These are phyloP conservation scores for Neocrepidodera transversa DNA, from an alignment of 2,888 invertebrate species.

Conservation along the genomic window DNA sequence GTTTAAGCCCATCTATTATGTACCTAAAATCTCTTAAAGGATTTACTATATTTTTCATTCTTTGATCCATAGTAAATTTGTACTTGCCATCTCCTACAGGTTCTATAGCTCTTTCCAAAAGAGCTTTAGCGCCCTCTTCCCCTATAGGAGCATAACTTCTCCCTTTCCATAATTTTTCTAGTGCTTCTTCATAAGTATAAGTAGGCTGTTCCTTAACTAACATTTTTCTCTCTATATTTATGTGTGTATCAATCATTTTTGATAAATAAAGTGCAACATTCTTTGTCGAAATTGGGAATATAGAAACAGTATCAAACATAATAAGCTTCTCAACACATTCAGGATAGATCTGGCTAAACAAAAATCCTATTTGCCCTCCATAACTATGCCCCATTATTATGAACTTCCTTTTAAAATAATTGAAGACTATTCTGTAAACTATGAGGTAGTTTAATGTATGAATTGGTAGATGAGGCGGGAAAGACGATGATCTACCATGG, in stretches of 20 bases:
- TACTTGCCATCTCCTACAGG: slow-evolving; percentile 56
- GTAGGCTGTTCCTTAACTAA: slow-evolving; percentile 41
- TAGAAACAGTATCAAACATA: slow-evolving; percentile 58
- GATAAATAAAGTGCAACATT: slow-evolving; percentile 49
- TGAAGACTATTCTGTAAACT: slow-evolving; percentile 46
- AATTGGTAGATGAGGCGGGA: slow-evolving; percentile 56
- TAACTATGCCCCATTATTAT: slow-evolving; percentile 58
- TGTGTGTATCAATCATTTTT: not conserved
- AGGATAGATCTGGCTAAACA: slow-evolving; percentile 59
- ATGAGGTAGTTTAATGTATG: slow-evolving; percentile 60
- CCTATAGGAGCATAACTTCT: slow-evolving; percentile 57
- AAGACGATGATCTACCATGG: slow-evolving; percentile 66
- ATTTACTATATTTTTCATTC: slow-evolving; percentile 58
- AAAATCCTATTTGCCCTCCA: slow-evolving; percentile 61
- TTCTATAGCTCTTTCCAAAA: slow-evolving; percentile 58
- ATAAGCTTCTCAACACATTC: slow-evolving; percentile 59
- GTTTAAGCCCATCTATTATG: slow-evolving; percentile 53
- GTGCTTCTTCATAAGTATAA: slow-evolving; percentile 62
- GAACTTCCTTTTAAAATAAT: slow-evolving; percentile 48
- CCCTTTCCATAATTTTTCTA: slow-evolving; percentile 60
- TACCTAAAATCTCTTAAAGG: slow-evolving; percentile 54
- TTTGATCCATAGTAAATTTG: slow-evolving; percentile 66
- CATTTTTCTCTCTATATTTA: not conserved
- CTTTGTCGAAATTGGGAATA: slow-evolving; percentile 43
- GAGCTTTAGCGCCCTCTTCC: slow-evolving; percentile 60